phyloP scores from a whole-genome alignment of 2,113 vertebrate genomes.

The Gymnarchus niloticus region DNA sequence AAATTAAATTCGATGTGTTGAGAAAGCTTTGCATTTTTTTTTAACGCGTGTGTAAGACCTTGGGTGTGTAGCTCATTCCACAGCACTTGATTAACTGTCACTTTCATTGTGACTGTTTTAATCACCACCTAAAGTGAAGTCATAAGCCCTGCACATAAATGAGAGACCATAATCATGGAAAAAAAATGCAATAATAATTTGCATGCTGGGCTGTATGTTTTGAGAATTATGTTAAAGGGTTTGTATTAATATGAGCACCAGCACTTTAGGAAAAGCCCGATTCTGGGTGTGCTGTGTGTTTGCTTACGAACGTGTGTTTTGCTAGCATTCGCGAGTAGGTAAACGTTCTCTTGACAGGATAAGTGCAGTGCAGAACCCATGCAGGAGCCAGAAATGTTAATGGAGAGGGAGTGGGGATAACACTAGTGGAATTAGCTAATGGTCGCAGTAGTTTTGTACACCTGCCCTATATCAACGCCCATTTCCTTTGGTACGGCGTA shows the following conservation, averaged over 20 bases:
- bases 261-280: neutral
- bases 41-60: neutral
- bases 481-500: conserved; percentile 34
- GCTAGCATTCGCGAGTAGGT: conserved; percentile 23
- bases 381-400: neutral
- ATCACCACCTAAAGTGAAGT: neutral
- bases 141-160: neutral
- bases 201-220: neutral
- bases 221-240: neutral
- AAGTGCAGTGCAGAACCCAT: neutral
- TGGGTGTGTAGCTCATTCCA: neutral
- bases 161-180: neutral
- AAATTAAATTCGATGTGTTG: neutral
- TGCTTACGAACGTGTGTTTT: neutral
- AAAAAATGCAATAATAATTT: neutral
- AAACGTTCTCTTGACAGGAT: neutral
- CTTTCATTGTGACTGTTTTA: neutral
- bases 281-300: neutral
- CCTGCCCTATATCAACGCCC: conserved; percentile 52
- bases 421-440: conserved; percentile 33
- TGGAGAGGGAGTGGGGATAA: neutral
- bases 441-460: conserved; percentile 49
- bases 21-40: neutral
- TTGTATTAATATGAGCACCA: neutral
- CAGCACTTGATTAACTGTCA: neutral